Conservation (phyloP, 2,888 invertebrate genomes). For the Apeira syringaria region DNA sequence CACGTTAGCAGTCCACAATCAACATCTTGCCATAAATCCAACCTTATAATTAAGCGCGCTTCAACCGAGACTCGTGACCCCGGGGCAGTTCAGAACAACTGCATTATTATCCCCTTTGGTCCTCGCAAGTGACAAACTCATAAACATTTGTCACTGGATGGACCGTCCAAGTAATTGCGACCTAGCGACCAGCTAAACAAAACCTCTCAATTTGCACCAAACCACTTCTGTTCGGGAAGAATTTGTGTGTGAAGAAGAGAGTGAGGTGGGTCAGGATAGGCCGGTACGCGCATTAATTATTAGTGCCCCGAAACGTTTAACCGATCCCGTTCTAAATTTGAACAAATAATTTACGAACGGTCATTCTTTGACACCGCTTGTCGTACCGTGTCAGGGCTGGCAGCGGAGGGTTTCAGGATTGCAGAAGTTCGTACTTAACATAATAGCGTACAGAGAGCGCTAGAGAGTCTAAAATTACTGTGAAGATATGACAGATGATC, state of each 20-base stretch:
- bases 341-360: conserved; percentile 82
- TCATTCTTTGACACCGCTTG: conserved; percentile 65
- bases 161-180: conserved; percentile 74
- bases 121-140: conserved; percentile 78
- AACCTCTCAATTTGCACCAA: conserved; percentile 37
- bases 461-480: too few species aligned
- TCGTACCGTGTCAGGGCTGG: conserved; percentile 50
- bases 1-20: neutral
- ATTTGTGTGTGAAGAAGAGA: conserved; percentile 2
- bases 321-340: conserved; percentile 80
- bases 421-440: too few species aligned
- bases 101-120: conserved; percentile 53
- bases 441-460: too few species aligned
- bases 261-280: conserved; percentile 38
- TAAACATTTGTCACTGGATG: conserved; percentile 79
- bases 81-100: conserved; percentile 55
- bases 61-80: conserved; percentile 52
- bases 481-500: too few species aligned
- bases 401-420: too few species aligned
- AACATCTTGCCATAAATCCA: conserved; percentile 47
- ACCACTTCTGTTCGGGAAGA: conserved; percentile 9
- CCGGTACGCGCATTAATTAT: conserved; percentile 71
- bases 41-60: conserved; percentile 62
- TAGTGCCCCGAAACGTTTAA: conserved; percentile 80
- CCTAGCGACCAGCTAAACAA: conserved; percentile 51